Evolutionary conservation across 2,888 invertebrate species (phyloP), one percentile per base, ranked within the genome.

Genomic region (Himalopsyche anomala): DNA sequence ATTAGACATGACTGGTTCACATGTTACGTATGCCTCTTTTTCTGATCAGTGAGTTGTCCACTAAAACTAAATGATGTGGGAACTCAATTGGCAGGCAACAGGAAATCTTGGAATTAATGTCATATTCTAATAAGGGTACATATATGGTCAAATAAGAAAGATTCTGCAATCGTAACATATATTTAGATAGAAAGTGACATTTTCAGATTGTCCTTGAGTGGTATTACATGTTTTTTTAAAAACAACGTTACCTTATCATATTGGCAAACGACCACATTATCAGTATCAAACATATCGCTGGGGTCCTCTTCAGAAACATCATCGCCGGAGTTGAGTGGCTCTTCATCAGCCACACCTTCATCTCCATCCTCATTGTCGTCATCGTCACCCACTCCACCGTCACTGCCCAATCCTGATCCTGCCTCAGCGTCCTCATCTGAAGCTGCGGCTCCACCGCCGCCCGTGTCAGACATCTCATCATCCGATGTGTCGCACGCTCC

Each of bases 181-280:
- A 40, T 40, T 5, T 5, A 40, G 40, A 45, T 45, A 45, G 6
- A 45, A 0, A 8, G 9, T 45, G 0, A 9, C 11, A 45, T 45
- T 45, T 45, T 8, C 11, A 11, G 9, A 45, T 45, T 11, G 11
- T 45, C 9, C 45, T 45, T 9, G 9, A 8, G 2, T 45, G 45
- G 5, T 6, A 40, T 40, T 40, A 6, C 5, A 40, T 40, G 28
- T 28, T 28, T 28, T 28, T 28, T 40, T 2, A 15, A 15, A 15
- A 4, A 51, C 1, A 51, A 1, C 5, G 88, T 89, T 91, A 97
- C 97, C 95, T 99, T 99, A 93, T 99, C 99, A 93, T 99, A 99
- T 92, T 99, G 99, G 92, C 99, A 99, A 87, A 99, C 99, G 88
- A 99, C 98, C 86, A 99, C 99, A 94, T 99, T 99, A 90, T 99